Conservation (phyloP, 2,797 vertebrate genomes). For the Hemibagrus guttatus region DNA sequence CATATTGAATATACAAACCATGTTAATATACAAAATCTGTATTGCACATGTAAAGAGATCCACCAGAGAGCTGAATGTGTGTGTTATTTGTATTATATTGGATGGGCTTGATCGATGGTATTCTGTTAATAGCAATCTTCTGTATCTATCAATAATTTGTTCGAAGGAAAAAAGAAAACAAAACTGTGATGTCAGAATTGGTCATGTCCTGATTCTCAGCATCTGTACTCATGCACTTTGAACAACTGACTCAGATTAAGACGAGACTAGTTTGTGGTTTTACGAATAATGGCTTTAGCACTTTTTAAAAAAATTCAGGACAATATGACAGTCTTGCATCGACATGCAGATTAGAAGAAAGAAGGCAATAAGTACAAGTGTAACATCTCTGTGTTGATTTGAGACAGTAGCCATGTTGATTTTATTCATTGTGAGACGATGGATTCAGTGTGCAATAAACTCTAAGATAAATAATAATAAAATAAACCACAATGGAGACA, state of each 20-base stretch:
- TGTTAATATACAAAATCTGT: not conserved
- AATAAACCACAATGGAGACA: not conserved
- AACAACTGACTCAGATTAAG: not conserved
- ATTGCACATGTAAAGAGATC: conserved; percentile 15
- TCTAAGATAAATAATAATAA: conserved; percentile 10
- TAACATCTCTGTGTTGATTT: not conserved
- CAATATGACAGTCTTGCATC: not conserved
- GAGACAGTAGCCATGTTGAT: too few species aligned
- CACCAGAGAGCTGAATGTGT: not conserved
- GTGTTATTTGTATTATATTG: conserved; percentile 2
- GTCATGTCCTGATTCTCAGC: not conserved
- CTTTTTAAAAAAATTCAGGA: not conserved
- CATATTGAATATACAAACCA: not conserved
- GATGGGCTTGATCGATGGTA: not conserved
- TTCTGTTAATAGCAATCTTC: not conserved
- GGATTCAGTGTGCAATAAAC: not conserved
- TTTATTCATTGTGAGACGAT: not conserved
- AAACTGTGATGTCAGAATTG: not conserved
- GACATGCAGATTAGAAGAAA: not conserved
- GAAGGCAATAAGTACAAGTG: conserved; percentile 1
- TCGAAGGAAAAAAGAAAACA: not conserved
- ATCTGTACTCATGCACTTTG: not conserved
- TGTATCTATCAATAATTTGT: not conserved
- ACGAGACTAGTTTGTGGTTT: not conserved
- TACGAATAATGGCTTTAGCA: not conserved